A percentile compares a stretch with the other conserved stretches of the same genome.
Evolutionary conservation across 2,797 vertebrate species (phyloP).

Genomic region (Lemur catta): DNA sequence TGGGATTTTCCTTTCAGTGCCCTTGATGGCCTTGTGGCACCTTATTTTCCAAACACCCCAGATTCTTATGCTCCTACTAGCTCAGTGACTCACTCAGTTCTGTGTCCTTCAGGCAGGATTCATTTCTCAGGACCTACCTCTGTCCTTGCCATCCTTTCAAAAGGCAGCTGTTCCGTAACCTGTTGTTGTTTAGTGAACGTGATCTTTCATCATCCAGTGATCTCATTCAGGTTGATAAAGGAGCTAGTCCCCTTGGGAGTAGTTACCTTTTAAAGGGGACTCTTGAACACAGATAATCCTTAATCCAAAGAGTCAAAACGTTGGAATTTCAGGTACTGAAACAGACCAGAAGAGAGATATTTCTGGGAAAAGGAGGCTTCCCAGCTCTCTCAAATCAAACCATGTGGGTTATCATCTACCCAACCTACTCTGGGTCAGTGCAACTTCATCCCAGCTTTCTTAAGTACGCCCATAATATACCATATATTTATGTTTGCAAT

Average conservation of each 20-base stretch:
- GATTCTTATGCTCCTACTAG: neutral
- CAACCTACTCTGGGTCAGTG: neutral
- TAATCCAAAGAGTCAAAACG: constrained; percentile 17
- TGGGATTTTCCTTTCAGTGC: neutral
- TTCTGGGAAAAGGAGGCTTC: neutral
- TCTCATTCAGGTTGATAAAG: neutral
- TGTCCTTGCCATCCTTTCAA: neutral
- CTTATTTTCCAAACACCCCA: neutral
- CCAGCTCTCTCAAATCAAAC: neutral
- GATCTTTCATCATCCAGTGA: constrained; percentile 20
- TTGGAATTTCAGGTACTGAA: neutral
- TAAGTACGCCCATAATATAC: neutral
- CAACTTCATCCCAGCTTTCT: neutral
- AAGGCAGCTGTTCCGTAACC: neutral
- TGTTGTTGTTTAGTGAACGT: neutral
- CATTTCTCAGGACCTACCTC: neutral
- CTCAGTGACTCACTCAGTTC: neutral
- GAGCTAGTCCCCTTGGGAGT: neutral
- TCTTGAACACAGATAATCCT: neutral
- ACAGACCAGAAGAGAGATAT: neutral
- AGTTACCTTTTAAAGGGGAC: neutral
- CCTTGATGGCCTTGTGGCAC: neutral
- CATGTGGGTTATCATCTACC: neutral
- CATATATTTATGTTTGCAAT: neutral
- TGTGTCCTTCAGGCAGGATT: neutral